phyloP scores from a whole-genome alignment of 2,797 vertebrate species.

The Spheniscus humboldti region DNA sequence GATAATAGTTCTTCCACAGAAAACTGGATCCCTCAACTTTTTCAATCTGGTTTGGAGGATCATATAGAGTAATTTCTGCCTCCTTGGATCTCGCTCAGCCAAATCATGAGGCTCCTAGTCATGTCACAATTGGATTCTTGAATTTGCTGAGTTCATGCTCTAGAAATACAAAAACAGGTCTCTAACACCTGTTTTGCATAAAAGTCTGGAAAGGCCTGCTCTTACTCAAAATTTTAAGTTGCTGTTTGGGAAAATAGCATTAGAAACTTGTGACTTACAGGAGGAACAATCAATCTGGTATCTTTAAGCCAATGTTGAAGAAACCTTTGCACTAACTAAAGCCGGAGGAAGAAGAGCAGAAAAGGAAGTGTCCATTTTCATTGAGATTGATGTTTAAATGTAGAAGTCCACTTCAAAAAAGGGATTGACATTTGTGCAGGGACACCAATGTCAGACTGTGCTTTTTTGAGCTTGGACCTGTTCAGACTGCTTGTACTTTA shows the following conservation, averaged over 20 bases:
- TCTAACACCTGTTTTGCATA: constrained; percentile 48
- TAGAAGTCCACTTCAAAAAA: not conserved
- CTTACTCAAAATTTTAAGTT: constrained; percentile 1
- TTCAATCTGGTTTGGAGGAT: not conserved
- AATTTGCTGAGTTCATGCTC: constrained; percentile 14
- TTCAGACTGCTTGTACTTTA: not conserved
- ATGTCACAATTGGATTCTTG: constrained; percentile 2
- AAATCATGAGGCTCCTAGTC: constrained; percentile 2
- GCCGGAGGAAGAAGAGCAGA: not conserved
- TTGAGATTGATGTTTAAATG: not conserved
- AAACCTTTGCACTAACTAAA: not conserved
- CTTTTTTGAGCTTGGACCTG: not conserved
- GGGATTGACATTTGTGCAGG: not conserved
- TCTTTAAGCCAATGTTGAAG: not conserved
- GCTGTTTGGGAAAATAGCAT: not conserved
- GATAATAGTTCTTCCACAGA: not conserved
- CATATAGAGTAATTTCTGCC: not conserved
- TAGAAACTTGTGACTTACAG: not conserved
- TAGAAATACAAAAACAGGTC: constrained; percentile 14
- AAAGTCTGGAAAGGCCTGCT: constrained; percentile 22
- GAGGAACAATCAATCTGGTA: not conserved
- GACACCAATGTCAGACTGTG: not conserved
- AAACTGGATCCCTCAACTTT: not conserved
- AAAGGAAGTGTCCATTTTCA: not conserved
- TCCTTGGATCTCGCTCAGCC: not conserved